phyloP scores from a whole-genome alignment of 2,113 vertebrate species.

The Argyrosomus japonicus region DNA sequence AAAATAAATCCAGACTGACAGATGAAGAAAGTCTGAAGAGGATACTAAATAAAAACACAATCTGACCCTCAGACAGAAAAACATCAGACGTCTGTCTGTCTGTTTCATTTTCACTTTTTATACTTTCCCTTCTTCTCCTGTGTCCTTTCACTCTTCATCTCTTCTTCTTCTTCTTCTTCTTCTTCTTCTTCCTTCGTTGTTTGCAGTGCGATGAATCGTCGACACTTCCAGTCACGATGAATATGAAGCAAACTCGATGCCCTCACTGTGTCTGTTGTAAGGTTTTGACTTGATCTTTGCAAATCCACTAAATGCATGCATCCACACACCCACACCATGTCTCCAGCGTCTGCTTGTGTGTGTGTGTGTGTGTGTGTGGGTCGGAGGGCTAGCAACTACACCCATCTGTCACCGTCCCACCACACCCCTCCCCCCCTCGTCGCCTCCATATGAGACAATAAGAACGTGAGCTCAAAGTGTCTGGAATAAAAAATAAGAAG shows the following conservation, averaged over 20 bases:
- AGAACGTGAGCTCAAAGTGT: constrained; percentile 24
- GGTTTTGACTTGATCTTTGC: constrained; percentile 58
- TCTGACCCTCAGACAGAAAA: constrained; percentile 6
- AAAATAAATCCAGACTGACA: not conserved
- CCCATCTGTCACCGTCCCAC: constrained; percentile 53
- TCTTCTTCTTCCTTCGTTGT: not conserved
- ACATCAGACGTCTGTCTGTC: not conserved
- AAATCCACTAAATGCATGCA: constrained; percentile 71
- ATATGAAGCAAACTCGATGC: constrained; percentile 39
- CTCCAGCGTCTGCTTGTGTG: constrained; percentile 44
- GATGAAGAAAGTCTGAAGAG: constrained; percentile 15
- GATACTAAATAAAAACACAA: constrained; percentile 22
- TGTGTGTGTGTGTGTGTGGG: constrained; percentile 36
- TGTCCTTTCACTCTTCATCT: not conserved
- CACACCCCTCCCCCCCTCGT: not conserved
- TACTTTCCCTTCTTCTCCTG: not conserved
- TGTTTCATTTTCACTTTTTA: not conserved
- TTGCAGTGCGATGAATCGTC: constrained; percentile 38
- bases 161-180: not conserved
- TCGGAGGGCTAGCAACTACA: constrained; percentile 38
- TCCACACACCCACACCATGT: constrained; percentile 63
- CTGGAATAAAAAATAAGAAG: not conserved
- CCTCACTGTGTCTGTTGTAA: not conserved
- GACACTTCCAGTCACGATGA: constrained; percentile 62
- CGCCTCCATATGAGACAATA: constrained; percentile 35